These are phyloP conservation scores for Lepidurus couesii DNA, from an alignment of 1,140 invertebrate genomes.

Conservation along the genomic window DNA sequence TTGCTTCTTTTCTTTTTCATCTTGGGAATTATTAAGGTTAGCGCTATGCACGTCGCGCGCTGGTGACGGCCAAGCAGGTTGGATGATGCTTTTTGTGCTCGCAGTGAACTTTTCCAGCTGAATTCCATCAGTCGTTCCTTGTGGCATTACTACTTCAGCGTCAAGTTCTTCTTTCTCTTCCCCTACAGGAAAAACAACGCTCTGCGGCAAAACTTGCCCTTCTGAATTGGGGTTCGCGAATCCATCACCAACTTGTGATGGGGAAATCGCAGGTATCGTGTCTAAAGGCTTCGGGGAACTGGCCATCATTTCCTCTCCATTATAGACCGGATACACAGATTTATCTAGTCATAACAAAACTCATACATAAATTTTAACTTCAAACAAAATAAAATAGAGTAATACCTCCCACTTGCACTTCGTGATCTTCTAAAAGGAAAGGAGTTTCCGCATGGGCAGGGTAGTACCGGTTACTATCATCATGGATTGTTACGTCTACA, in stretches of 20 bases:
- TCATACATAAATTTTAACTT: background rate
- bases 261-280: background rate
- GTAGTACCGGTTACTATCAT: conserved; percentile 3
- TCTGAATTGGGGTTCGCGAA: background rate
- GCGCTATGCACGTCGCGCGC: background rate
- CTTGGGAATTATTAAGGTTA: background rate
- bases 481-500: background rate
- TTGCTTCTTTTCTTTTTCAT: background rate
- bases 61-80: background rate
- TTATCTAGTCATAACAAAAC: background rate
- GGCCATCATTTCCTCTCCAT: background rate
- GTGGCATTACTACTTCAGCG: conserved; percentile 13
- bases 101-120: background rate
- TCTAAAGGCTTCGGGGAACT: background rate
- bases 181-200: background rate
- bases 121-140: background rate
- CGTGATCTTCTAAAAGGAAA: background rate
- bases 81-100: conserved; percentile 5
- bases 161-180: background rate
- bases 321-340: background rate
- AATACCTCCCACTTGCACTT: background rate
- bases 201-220: background rate
- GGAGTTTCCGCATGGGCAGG: background rate
- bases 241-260: background rate
- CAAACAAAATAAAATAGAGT: background rate